These are phyloP conservation scores for Onthophagus taurus DNA, from an alignment of 1,140 invertebrate species.

Conservation along the genomic window DNA sequence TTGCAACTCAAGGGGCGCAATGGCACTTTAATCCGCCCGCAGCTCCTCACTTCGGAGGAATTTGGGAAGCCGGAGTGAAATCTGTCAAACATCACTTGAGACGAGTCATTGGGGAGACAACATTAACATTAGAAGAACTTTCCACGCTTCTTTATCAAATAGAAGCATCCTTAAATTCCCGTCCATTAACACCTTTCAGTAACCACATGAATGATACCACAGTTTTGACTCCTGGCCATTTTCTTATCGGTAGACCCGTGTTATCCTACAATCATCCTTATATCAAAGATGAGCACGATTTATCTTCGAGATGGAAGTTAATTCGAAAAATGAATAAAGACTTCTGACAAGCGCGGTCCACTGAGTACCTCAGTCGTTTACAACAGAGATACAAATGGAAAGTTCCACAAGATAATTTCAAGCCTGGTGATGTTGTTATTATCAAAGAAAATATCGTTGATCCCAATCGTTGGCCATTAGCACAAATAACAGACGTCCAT, in stretches of 20 bases:
- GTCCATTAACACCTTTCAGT: conserved; percentile 22
- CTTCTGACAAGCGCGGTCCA: no score
- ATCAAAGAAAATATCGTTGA: no score
- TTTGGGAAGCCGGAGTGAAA: conserved; percentile 29
- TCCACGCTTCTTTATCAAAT: conserved; percentile 20
- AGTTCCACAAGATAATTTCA: no score
- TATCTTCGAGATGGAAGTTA: no score
- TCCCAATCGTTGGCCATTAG: no score
- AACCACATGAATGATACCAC: conserved; percentile 20
- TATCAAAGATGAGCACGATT: no score
- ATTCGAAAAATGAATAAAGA: no score
- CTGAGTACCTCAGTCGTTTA: no score
- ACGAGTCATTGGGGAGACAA: conserved; percentile 15
- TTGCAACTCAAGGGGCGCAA: neutral
- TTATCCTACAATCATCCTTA: no score
- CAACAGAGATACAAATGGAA: no score
- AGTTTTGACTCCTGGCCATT: conserved; percentile 29
- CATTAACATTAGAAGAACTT: conserved; percentile 22
- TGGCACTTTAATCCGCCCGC: conserved; percentile 25
- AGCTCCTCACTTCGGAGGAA: conserved; percentile 25
- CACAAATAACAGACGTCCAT: no score
- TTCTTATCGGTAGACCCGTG: conserved; percentile 32
- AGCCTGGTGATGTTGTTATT: no score
- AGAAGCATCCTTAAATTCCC: conserved; percentile 22
- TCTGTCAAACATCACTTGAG: conserved; percentile 21